Evolutionary conservation across 37 sponge, comb jelly and placozoan genomes (phyloP).

Genomic region (Eunapius fragilis): DNA sequence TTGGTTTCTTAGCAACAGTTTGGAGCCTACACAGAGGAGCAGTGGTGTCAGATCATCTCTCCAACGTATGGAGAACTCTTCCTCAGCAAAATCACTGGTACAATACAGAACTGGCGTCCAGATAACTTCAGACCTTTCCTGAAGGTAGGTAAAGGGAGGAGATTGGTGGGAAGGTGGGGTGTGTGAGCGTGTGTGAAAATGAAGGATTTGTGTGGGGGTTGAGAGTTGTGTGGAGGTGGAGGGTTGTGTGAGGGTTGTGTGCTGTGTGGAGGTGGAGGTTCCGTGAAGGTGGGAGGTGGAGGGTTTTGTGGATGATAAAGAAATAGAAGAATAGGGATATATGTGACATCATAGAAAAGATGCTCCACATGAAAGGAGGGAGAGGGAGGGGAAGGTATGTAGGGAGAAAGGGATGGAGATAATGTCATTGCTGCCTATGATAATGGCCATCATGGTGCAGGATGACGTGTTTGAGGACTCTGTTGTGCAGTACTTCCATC

Average conservation of each 20-base stretch:
- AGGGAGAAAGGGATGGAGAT: neutral
- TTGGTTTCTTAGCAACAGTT: constrained; percentile 37
- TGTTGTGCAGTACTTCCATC: constrained; percentile 75
- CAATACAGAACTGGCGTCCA: constrained; percentile 50
- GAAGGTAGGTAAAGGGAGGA: constrained; percentile 36
- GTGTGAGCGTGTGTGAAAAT: neutral
- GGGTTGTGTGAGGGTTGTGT: too few species aligned
- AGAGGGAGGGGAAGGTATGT: too few species aligned
- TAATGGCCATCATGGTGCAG: constrained; percentile 1
- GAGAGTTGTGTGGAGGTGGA: neutral
- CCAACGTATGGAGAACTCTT: constrained; percentile 50
- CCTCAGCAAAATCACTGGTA: constrained; percentile 65
- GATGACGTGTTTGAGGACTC: constrained; percentile 87
- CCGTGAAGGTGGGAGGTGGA: too few species aligned
- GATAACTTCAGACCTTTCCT: constrained; percentile 72
- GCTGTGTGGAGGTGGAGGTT: too few species aligned
- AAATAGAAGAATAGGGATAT: too few species aligned
- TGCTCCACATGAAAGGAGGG: too few species aligned
- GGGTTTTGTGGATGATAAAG: too few species aligned
- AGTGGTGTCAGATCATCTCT: constrained; percentile 73
- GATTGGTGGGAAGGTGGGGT: neutral
- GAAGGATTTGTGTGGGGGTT: neutral
- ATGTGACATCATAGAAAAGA: too few species aligned
- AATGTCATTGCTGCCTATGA: neutral
- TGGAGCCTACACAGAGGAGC: constrained; percentile 55